Conservation (phyloP, 2,888 invertebrate genomes). For the Pollenia labialis region DNA sequence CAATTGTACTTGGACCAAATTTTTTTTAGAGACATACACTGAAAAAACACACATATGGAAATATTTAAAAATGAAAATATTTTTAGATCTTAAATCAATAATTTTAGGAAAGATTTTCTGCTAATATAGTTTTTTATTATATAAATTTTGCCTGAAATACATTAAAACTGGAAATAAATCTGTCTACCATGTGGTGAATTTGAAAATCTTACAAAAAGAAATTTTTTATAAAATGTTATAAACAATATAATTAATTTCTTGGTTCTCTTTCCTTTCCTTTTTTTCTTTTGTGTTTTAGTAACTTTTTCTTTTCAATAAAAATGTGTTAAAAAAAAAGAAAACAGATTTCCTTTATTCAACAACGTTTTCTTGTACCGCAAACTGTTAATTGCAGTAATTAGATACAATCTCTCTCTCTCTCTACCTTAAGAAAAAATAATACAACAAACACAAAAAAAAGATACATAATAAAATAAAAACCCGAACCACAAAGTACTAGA, state of each 20-base stretch:
- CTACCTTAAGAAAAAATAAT: neutral
- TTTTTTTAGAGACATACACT: neutral
- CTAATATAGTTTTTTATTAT: no score
- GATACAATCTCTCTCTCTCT: slow-evolving; percentile 14
- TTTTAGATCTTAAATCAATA: slow-evolving; percentile 3
- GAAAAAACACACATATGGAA: neutral
- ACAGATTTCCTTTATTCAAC: slow-evolving; percentile 10
- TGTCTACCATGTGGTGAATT: slow-evolving; percentile 3
- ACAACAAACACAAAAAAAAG: neutral
- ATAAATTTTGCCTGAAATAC: neutral
- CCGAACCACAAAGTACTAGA: neutral
- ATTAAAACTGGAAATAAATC: slow-evolving; percentile 3
- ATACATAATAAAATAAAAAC: slow-evolving; percentile 11
- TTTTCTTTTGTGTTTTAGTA: neutral
- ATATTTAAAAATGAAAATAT: slow-evolving; percentile 6
- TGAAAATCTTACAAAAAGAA: neutral
- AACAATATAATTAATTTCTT: neutral
- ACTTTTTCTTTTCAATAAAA: slow-evolving; percentile 41
- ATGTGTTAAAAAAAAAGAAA: slow-evolving; percentile 34
- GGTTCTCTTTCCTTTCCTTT: neutral
- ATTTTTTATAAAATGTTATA: neutral
- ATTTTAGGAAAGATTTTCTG: neutral
- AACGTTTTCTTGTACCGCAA: slow-evolving; percentile 21
- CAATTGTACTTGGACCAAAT: slow-evolving; percentile 4
- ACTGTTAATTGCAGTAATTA: slow-evolving; percentile 48